A percentile compares a stretch with the other conserved stretches of the same genome.
These are phyloP conservation scores for Drosophila macrothrix DNA, from an alignment of 2,888 invertebrate genomes.

Conservation along the genomic window DNA sequence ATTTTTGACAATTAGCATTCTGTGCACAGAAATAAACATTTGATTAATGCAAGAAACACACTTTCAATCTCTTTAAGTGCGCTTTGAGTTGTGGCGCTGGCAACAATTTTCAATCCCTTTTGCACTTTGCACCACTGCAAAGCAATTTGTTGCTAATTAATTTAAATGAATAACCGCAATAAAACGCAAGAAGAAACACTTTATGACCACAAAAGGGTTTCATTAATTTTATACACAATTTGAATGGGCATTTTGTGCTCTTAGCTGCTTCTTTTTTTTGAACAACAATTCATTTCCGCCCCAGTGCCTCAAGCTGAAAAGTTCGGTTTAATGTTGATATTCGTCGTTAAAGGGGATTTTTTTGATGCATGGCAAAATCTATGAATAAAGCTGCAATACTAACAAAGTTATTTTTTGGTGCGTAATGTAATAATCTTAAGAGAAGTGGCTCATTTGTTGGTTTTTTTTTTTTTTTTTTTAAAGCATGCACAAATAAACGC, in stretches of 20 bases:
- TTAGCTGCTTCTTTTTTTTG: constrained; percentile 1
- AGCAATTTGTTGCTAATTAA: constrained; percentile 59
- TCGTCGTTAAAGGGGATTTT: neutral
- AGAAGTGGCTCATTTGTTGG: neutral
- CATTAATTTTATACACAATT: constrained; percentile 32
- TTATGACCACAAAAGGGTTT: constrained; percentile 56
- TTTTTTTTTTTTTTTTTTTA: neutral
- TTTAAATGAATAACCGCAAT: constrained; percentile 67
- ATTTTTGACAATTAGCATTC: neutral
- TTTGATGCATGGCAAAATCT: neutral
- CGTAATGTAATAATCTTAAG: neutral
- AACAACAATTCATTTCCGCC: constrained; percentile 40
- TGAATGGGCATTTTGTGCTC: neutral
- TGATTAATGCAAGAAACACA: constrained; percentile 5
- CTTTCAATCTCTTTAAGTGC: constrained; percentile 5
- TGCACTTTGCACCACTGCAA: neutral
- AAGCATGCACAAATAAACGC: constrained; percentile 12
- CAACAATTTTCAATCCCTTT: constrained; percentile 23
- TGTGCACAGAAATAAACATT: constrained; percentile 6
- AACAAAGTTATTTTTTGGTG: neutral
- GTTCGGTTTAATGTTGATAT: neutral
- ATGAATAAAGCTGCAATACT: neutral
- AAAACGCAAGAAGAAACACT: constrained; percentile 46
- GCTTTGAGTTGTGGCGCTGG: neutral
- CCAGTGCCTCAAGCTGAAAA: neutral